These are phyloP conservation scores for Drepana arcuata DNA, from an alignment of 1,140 invertebrate species.

Conservation along the genomic window DNA sequence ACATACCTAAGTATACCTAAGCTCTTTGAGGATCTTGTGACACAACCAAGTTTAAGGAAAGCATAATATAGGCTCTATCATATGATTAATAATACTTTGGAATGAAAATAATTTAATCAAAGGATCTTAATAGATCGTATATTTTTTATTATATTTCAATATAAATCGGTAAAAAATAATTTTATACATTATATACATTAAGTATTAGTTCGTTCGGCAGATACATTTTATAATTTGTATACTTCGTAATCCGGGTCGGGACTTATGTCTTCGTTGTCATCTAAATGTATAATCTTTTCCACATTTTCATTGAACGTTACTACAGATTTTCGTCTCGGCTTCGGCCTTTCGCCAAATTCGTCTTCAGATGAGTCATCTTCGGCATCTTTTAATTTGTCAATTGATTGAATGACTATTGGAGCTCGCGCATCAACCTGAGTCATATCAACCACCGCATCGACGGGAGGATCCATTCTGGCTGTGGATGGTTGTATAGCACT, in stretches of 20 bases:
- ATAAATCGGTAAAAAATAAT: too few species aligned
- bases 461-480: neutral
- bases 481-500: constrained; percentile 14
- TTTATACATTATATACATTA: too few species aligned
- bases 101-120: too few species aligned
- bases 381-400: constrained; percentile 54
- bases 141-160: too few species aligned
- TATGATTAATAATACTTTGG: too few species aligned
- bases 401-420: constrained; percentile 51
- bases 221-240: constrained; percentile 47
- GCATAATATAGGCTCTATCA: too few species aligned
- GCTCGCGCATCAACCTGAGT: constrained; percentile 1
- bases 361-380: constrained; percentile 36
- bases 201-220: too few species aligned
- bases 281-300: constrained; percentile 62
- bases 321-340: constrained; percentile 47
- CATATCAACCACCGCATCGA: constrained; percentile 7
- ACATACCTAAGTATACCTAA: too few species aligned
- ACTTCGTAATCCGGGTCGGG: constrained; percentile 28
- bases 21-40: too few species aligned
- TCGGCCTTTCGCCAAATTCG: constrained; percentile 49
- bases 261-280: constrained; percentile 22
- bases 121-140: too few species aligned
- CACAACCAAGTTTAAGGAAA: too few species aligned
- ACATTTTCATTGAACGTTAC: constrained; percentile 65